Evolutionary conservation across 2,113 vertebrate genomes (phyloP).

Genomic region (Oxyura jamaicensis): DNA sequence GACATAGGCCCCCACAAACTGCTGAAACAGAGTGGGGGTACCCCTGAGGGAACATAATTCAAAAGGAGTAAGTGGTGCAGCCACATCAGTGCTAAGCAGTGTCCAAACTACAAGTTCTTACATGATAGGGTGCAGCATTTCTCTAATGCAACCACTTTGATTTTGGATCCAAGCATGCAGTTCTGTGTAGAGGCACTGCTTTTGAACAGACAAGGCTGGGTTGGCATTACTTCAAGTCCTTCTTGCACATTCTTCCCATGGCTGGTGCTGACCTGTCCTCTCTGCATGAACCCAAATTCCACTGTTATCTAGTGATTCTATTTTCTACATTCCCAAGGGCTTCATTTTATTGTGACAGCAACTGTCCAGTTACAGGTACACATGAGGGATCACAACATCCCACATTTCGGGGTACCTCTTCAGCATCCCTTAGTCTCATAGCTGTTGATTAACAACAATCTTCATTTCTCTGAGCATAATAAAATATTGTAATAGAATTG

Average conservation of each 20-base stretch:
- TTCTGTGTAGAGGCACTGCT: neutral
- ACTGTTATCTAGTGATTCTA: neutral
- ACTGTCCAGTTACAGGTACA: neutral
- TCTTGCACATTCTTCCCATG: neutral
- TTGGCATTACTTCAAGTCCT: neutral
- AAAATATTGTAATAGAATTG: neutral
- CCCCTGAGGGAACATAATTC: neutral
- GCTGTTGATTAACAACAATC: neutral
- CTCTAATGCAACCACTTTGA: neutral
- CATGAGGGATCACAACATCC: neutral
- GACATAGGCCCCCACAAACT: neutral
- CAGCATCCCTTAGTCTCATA: neutral
- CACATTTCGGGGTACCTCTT: fast-evolving
- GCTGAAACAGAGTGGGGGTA: neutral
- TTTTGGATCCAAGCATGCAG: neutral
- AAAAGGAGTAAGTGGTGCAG: neutral
- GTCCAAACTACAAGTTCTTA: fast-evolving
- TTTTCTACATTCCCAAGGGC: neutral
- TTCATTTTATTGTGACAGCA: neutral
- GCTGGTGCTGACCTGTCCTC: fast-evolving
- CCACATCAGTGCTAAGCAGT: neutral
- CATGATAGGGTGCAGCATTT: neutral
- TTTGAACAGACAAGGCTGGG: neutral
- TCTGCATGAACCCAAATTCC: neutral
- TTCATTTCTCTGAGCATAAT: neutral